These are phyloP conservation scores for Micrasema minimum DNA, from an alignment of 1,140 invertebrate genomes.

Conservation along the genomic window DNA sequence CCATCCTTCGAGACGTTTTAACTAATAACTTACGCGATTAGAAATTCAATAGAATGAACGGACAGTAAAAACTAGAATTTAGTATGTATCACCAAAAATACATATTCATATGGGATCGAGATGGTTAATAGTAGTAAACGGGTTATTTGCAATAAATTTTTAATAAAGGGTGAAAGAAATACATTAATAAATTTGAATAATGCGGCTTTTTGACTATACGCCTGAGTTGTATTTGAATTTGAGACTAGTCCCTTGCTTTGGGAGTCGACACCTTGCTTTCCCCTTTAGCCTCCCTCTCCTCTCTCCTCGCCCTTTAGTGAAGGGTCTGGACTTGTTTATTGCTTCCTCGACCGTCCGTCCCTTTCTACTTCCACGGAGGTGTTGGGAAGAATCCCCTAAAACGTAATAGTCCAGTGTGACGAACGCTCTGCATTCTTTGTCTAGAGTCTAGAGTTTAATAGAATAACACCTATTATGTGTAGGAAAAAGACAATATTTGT, in stretches of 20 bases:
- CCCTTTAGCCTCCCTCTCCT: neutral
- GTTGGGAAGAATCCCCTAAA: constrained; percentile 46
- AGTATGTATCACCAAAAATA: neutral
- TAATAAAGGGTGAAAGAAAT: too few relatives aligned
- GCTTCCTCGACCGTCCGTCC: constrained; percentile 47
- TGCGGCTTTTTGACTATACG: neutral
- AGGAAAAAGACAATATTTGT: too few relatives aligned
- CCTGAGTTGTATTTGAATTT: constrained; percentile 1
- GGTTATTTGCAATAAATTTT: too few relatives aligned
- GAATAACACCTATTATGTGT: too few relatives aligned
- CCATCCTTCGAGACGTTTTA: neutral
- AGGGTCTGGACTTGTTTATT: constrained; percentile 49
- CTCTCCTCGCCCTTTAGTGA: neutral
- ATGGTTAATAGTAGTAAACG: too few relatives aligned
- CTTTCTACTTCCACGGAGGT: constrained; percentile 51
- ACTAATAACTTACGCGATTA: constrained; percentile 17
- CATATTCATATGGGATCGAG: neutral
- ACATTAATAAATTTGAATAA: too few relatives aligned
- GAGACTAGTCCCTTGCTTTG: neutral
- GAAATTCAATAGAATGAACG: constrained; percentile 12
- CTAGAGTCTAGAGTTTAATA: too few relatives aligned
- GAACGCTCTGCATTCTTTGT: constrained; percentile 40
- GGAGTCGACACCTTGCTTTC: constrained; percentile 26
- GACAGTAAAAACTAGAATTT: neutral
- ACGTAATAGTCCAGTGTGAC: constrained; percentile 36